phyloP scores from a whole-genome alignment of 2,113 vertebrate genomes.

The Tetrao urogallus region DNA sequence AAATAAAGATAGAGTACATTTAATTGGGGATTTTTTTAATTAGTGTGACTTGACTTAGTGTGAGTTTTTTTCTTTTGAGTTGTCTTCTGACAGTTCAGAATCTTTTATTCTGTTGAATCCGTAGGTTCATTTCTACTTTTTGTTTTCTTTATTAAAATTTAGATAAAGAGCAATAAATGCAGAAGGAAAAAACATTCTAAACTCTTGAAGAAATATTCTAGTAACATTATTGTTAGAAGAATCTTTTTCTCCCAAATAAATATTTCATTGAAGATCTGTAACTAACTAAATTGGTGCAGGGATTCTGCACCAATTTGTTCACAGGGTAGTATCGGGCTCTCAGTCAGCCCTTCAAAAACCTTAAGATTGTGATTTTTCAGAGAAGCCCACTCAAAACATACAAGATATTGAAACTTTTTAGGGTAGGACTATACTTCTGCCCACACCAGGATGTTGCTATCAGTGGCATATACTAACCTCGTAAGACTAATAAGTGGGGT shows the following conservation, averaged over 20 bases:
- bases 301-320: background rate
- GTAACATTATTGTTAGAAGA: background rate
- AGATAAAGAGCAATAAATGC: conserved; percentile 24
- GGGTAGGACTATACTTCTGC: background rate
- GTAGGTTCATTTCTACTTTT: conserved; percentile 2
- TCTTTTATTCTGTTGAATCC: conserved; percentile 51
- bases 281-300: background rate
- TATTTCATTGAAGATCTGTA: background rate
- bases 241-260: background rate
- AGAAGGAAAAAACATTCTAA: background rate
- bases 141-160: background rate
- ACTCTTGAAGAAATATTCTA: background rate
- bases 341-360: background rate
- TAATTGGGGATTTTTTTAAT: conserved; percentile 46
- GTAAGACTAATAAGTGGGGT: background rate
- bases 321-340: background rate
- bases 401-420: background rate
- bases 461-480: background rate
- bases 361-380: background rate
- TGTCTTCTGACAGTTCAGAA: conserved; percentile 45
- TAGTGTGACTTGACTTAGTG: background rate
- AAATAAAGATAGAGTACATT: conserved; percentile 12
- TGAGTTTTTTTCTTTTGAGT: background rate
- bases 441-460: background rate
- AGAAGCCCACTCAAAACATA: background rate